These are phyloP conservation scores for Ctenochaetus hawaiiensis DNA, from an alignment of 2,797 vertebrate species.

Conservation along the genomic window DNA sequence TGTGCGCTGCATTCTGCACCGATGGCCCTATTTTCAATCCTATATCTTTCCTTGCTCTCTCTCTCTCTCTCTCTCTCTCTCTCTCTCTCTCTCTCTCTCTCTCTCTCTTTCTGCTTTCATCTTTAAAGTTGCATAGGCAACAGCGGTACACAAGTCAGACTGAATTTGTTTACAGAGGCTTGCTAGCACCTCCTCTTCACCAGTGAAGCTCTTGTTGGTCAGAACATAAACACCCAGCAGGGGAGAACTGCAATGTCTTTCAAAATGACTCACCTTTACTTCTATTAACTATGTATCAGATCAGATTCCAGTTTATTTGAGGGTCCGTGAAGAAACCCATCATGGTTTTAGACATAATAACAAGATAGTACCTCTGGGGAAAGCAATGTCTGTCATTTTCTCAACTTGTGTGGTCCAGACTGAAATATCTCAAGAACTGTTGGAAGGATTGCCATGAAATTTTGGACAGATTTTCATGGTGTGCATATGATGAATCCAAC, in stretches of 20 bases:
- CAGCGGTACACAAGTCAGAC: slow-evolving; percentile 50
- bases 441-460: neutral
- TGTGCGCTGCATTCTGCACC: slow-evolving; percentile 51
- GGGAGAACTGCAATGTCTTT: neutral
- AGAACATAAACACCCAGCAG: slow-evolving; percentile 8
- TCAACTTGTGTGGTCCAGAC: neutral
- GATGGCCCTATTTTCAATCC: slow-evolving; percentile 37
- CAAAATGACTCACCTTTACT: slow-evolving; percentile 15
- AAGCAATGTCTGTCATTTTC: neutral
- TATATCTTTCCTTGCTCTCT: slow-evolving; percentile 35
- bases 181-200: slow-evolving; percentile 22
- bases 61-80: slow-evolving; percentile 11
- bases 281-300: neutral
- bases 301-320: neutral
- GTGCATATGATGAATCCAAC: neutral
- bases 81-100: slow-evolving; percentile 16
- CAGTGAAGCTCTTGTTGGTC: slow-evolving; percentile 22
- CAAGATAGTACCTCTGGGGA: neutral
- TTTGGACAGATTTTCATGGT: neutral
- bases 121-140: slow-evolving; percentile 61
- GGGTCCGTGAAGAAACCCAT: neutral
- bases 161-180: slow-evolving; percentile 42
- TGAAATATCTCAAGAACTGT: neutral
- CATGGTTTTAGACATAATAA: neutral
- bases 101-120: slow-evolving; percentile 35